Conservation (phyloP, 2,888 invertebrate genomes). For the Brachyptera putata region DNA sequence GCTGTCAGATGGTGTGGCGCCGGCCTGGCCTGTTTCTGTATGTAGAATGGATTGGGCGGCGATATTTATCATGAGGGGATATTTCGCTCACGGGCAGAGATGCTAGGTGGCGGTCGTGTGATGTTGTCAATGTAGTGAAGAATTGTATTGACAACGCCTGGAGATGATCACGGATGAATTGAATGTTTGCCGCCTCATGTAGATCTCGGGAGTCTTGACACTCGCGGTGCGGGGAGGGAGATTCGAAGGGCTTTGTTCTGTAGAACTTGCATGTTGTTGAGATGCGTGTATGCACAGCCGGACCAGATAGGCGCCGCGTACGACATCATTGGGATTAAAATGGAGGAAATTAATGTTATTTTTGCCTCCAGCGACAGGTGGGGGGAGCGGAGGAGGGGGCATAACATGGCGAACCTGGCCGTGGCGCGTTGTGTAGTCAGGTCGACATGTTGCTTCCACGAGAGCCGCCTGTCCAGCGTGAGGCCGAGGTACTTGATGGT, state of each 20-base stretch:
- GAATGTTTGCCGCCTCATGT: too few species aligned
- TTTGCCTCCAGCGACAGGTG: not conserved
- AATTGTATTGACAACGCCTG: too few species aligned
- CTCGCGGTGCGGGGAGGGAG: not conserved
- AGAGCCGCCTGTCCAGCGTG: not conserved
- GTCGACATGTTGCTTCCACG: not conserved
- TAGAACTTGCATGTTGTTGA: not conserved
- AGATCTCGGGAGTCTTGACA: not conserved
- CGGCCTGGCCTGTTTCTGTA: too few species aligned
- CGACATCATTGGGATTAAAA: not conserved
- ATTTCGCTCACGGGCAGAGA: too few species aligned
- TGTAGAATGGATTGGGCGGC: too few species aligned
- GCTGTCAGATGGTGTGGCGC: too few species aligned
- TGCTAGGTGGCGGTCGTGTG: too few species aligned
- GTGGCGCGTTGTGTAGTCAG: not conserved
- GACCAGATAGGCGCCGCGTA: not conserved
- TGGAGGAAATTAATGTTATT: not conserved
- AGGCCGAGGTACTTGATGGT: conserved; percentile 15
- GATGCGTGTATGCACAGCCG: too few species aligned
- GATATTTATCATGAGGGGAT: too few species aligned
- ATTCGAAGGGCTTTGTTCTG: not conserved
- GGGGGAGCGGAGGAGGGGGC: not conserved
- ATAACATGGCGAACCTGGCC: not conserved
- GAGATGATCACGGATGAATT: too few species aligned
- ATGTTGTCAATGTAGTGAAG: too few species aligned